phyloP scores from a whole-genome alignment of 2,113 vertebrate species.

The Nycticorax nycticorax region DNA sequence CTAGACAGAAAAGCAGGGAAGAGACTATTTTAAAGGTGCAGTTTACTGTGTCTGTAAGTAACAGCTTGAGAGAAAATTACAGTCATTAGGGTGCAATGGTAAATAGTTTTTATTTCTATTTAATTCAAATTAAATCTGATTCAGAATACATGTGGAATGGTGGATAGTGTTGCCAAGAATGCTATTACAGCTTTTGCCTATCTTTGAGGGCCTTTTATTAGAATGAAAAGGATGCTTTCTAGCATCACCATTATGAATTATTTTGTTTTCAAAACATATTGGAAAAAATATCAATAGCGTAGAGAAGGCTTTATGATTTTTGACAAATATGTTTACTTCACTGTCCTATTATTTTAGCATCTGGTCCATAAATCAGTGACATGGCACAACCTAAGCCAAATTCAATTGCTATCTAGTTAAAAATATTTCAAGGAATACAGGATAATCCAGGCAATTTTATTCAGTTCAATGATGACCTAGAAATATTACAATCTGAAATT shows the following conservation, averaged over 20 bases:
- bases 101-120: conserved; percentile 70
- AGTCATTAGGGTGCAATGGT: conserved; percentile 48
- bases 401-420: background rate
- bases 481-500: background rate
- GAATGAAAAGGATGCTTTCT: background rate
- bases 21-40: conserved; percentile 36
- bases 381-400: background rate
- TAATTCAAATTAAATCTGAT: conserved; percentile 67
- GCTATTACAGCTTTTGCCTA: conserved; percentile 24
- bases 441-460: background rate
- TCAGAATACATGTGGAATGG: conserved; percentile 29
- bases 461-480: background rate
- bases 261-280: conserved; percentile 27
- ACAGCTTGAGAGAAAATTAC: conserved; percentile 71
- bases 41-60: conserved; percentile 56
- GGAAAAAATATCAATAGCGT: background rate
- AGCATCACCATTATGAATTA: background rate
- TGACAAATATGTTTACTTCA: background rate
- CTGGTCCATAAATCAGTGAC: background rate
- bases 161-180: conserved; percentile 34
- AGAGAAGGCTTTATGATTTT: background rate
- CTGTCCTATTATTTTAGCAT: background rate
- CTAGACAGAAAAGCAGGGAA: background rate
- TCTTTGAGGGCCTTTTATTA: conserved; percentile 8
- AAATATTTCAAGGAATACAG: background rate